Conservation (phyloP, 2,888 invertebrate genomes). For the Latrodectus hesperus region DNA sequence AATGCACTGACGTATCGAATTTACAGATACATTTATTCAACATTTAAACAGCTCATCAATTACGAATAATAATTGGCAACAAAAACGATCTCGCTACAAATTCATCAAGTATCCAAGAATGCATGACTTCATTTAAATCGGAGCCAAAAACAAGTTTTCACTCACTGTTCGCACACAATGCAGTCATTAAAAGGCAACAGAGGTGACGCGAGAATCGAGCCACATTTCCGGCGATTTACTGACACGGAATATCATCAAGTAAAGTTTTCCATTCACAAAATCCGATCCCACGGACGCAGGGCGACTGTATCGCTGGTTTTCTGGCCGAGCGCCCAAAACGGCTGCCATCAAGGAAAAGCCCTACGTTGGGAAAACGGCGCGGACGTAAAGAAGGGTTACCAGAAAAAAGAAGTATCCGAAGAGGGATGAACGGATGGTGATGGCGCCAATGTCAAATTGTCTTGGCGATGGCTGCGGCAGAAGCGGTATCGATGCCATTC, state of each 20-base stretch:
- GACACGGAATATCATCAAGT: background rate
- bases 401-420: background rate
- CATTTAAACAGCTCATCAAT: too few relatives aligned
- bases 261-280: constrained; percentile 45
- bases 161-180: too few relatives aligned
- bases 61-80: too few relatives aligned
- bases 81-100: too few relatives aligned
- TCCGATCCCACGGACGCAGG: background rate
- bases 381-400: constrained; percentile 50
- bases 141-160: too few relatives aligned
- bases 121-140: too few relatives aligned
- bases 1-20: too few relatives aligned
- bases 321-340: constrained; percentile 9
- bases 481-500: background rate
- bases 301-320: constrained; percentile 12
- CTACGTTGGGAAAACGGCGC: constrained; percentile 39
- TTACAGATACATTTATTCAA: too few relatives aligned
- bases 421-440: constrained; percentile 31
- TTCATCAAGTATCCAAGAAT: too few relatives aligned
- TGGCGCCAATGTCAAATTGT: constrained; percentile 1
- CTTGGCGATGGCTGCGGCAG: background rate
- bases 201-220: background rate
- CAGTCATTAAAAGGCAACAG: too few relatives aligned
- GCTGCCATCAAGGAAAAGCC: constrained; percentile 11
- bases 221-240: background rate